phyloP scores from a whole-genome alignment of 2,888 invertebrate species.

The Tachina lurida region DNA sequence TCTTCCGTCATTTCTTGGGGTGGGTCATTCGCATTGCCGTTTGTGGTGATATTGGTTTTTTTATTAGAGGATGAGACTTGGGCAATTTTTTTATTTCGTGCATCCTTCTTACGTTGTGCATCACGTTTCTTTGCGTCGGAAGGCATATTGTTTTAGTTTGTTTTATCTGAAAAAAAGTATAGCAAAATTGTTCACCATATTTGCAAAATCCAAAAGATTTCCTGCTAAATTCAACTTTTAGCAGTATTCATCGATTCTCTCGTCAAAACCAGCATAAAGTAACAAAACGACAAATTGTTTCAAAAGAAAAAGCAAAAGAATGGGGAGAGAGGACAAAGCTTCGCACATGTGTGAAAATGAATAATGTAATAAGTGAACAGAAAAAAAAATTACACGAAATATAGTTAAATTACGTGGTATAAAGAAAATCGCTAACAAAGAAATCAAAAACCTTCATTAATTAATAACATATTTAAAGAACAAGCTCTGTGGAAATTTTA shows the following conservation, averaged over 20 bases:
- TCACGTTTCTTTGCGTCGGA: conserved; percentile 99
- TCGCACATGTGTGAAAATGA: conserved; percentile 70
- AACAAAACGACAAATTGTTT: conserved; percentile 1
- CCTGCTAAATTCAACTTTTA: not conserved
- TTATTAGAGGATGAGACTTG: conserved; percentile 82
- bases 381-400: conserved; percentile 53
- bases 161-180: not conserved
- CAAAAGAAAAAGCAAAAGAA: conserved; percentile 21
- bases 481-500: not conserved
- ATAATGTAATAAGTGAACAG: conserved; percentile 12
- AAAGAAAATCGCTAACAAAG: conserved; percentile 20
- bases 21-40: conserved; percentile 86
- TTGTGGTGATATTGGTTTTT: conserved; percentile 85
- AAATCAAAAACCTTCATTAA: not conserved
- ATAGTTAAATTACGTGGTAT: conserved; percentile 55
- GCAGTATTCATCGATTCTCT: not conserved
- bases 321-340: conserved; percentile 1
- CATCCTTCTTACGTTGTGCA: conserved; percentile 98
- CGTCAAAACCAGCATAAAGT: conserved; percentile 6
- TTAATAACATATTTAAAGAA: not conserved
- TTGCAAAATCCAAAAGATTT: not conserved
- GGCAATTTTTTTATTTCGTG: conserved; percentile 85
- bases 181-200: not conserved
- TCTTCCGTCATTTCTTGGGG: conserved; percentile 82
- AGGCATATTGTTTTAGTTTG: conserved; percentile 88